These are phyloP conservation scores for Anisognathus igniventris DNA, from an alignment of 2,797 vertebrate genomes.

Conservation along the genomic window DNA sequence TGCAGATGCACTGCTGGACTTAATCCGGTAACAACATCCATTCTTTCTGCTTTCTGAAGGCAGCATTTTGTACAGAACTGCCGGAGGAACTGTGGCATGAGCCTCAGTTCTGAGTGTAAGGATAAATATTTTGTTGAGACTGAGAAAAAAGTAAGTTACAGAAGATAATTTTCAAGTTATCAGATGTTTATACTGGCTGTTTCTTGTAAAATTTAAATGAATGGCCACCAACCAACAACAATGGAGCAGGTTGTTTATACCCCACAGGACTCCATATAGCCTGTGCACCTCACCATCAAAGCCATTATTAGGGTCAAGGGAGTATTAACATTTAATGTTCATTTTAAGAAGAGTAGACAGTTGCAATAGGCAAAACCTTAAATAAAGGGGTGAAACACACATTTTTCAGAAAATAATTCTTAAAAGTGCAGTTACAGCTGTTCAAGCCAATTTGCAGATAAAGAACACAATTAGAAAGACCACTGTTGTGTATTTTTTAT, in stretches of 20 bases:
- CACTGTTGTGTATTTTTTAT: neutral
- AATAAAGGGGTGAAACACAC: neutral
- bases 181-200: neutral
- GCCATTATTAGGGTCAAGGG: neutral
- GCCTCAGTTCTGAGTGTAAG: neutral
- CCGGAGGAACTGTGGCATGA: neutral
- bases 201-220: neutral
- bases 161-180: neutral
- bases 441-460: neutral
- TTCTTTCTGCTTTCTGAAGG: neutral
- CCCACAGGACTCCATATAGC: neutral
- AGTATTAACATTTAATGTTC: neutral
- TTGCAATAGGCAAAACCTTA: neutral
- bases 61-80: neutral
- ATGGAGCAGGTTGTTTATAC: neutral
- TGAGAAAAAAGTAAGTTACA: neutral
- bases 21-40: constrained; percentile 83
- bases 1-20: constrained; percentile 91
- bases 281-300: neutral
- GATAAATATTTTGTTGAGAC: neutral
- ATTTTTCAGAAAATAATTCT: neutral
- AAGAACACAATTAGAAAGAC: neutral
- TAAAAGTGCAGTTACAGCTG: neutral
- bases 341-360: neutral
- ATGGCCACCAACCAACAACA: neutral